These are phyloP conservation scores for Megalurothrips usitatus DNA, from an alignment of 2,888 invertebrate species.

Conservation along the genomic window DNA sequence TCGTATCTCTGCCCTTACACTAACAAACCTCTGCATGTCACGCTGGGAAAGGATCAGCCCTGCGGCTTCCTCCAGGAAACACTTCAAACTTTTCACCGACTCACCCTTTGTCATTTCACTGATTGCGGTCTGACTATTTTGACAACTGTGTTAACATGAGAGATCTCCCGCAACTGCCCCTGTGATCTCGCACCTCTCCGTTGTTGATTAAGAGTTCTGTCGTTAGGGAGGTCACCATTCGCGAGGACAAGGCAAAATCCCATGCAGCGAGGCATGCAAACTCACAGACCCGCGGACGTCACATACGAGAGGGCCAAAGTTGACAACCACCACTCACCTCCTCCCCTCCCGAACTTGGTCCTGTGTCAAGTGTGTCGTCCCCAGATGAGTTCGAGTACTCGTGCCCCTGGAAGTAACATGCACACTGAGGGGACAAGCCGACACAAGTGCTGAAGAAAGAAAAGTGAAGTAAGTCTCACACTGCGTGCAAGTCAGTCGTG, in stretches of 20 bases:
- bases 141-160: too few species aligned
- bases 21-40: too few species aligned
- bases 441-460: constrained; percentile 8
- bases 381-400: not conserved
- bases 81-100: too few species aligned
- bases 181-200: too few species aligned
- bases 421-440: constrained; percentile 15
- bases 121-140: too few species aligned
- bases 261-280: not conserved
- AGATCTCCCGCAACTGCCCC: too few species aligned
- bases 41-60: too few species aligned
- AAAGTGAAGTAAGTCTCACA: not conserved
- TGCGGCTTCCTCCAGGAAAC: too few species aligned
- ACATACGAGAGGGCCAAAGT: not conserved
- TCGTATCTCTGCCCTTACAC: too few species aligned
- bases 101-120: too few species aligned
- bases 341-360: not conserved
- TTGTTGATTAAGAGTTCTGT: too few species aligned
- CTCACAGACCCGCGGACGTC: not conserved
- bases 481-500: constrained; percentile 5
- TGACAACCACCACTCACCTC: constrained; percentile 20
- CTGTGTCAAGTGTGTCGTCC: not conserved
- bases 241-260: not conserved
- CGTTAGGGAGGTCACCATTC: not conserved
- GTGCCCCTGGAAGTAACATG: constrained; percentile 9